Conservation (phyloP, 2,113 vertebrate genomes). For the Paradoxurus hermaphroditus region DNA sequence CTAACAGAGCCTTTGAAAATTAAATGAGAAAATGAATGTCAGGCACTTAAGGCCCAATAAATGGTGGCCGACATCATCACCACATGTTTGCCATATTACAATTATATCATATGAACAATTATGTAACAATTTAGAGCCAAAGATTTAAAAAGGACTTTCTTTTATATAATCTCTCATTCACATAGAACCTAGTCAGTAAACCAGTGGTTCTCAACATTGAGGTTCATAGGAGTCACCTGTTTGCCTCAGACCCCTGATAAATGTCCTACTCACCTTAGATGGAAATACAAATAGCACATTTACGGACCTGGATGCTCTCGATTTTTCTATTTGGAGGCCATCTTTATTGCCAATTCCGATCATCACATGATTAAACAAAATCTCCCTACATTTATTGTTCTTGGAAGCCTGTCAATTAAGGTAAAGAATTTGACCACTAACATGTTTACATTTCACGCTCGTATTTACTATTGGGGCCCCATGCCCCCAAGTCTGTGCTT, state of each 20-base stretch:
- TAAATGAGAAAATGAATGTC: neutral
- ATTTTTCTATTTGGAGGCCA: slow-evolving; percentile 2
- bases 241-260: slow-evolving; percentile 25
- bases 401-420: neutral
- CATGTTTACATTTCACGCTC: neutral
- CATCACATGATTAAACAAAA: neutral
- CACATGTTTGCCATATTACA: neutral
- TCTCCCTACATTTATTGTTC: slow-evolving; percentile 4
- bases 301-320: neutral
- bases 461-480: neutral
- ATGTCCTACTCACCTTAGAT: neutral
- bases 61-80: neutral
- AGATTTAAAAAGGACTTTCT: neutral
- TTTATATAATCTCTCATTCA: neutral
- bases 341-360: neutral
- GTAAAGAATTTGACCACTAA: neutral
- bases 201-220: neutral
- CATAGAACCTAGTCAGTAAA: neutral
- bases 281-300: neutral
- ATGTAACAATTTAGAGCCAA: neutral
- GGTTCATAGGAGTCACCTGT: neutral
- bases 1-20: neutral
- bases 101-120: neutral
- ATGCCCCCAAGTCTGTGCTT: neutral
- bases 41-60: neutral